A percentile compares a stretch with the other conserved stretches of the same genome.
These are phyloP conservation scores for Macrobrachium nipponense DNA, from an alignment of 1,140 invertebrate species.

Conservation along the genomic window DNA sequence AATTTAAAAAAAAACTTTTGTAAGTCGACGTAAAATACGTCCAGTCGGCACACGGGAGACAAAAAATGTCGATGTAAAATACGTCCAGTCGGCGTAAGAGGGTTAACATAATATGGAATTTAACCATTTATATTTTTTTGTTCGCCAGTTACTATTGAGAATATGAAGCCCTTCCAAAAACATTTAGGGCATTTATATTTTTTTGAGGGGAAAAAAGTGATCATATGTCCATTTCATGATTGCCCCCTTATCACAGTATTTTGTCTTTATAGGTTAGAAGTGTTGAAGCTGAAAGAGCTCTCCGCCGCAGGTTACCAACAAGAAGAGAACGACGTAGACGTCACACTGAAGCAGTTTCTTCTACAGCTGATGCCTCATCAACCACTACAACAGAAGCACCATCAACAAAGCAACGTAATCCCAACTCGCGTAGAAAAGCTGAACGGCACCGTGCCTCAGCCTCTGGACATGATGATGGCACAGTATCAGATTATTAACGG, in stretches of 20 bases:
- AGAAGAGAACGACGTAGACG: slow-evolving; percentile 41
- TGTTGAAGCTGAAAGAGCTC: slow-evolving; percentile 30
- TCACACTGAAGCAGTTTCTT: slow-evolving; percentile 26
- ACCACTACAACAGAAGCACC: slow-evolving; percentile 19
- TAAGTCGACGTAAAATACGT: no score
- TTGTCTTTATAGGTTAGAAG: slow-evolving; percentile 27
- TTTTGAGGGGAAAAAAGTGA: no score
- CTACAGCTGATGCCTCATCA: not conserved
- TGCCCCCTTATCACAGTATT: not conserved
- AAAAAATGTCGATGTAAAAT: no score
- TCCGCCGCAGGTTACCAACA: slow-evolving; percentile 13
- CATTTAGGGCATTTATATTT: no score
- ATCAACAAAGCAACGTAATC: slow-evolving; percentile 4
- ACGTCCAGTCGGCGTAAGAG: no score
- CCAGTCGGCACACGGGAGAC: no score
- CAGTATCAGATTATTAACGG: slow-evolving; percentile 52
- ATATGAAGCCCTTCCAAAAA: no score
- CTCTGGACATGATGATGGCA: slow-evolving; percentile 53
- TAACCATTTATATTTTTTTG: no score
- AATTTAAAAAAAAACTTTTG: no score
- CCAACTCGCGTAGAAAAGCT: slow-evolving; percentile 26
- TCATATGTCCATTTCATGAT: not conserved
- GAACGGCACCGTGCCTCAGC: slow-evolving; percentile 42
- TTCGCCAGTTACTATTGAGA: no score
- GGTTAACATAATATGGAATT: no score